Base-by-base conservation (phyloP, 2,888 invertebrate species). In the Epistrophella euchroma region DNA sequence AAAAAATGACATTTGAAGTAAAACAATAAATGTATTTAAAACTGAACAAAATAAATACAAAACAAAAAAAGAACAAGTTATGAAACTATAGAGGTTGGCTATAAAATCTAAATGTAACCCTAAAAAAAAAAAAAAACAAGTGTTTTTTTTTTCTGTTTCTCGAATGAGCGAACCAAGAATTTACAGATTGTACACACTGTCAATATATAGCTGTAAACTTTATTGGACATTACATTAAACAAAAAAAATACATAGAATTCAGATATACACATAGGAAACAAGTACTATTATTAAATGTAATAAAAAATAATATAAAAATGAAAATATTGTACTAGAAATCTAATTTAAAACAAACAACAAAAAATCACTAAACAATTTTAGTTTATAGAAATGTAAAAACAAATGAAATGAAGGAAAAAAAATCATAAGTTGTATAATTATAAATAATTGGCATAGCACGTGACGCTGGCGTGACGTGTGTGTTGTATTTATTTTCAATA, bases 391-490 rank as follows among this genome's bases (percentile, higher is more conserved):
- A 73, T 71, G 64, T 79, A 75, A 68, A 74, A 74, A 66, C 71
- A 28, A 28, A 71, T 47, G 37, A 79, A 74, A 68, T 68, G 15
- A 58, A 81, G 35, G 64, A 28, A 66, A 72, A 72, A 28, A 66
- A 72, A 45, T 37, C 66, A 45, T 60, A 73, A 78, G 25, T 72
- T 58, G 35, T 64, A 64, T 45, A 55, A 72, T 62, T 52, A 73
- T 60, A 73, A 84, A 84, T 85, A 80, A 87, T 84, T 77, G 74
- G 66, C 81, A 81, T 78, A 76, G 71, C 88, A 87, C 87, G 87
- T 87, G 87, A 88, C 88, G 88, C 88, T 88, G 88, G 88, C 88
- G 88, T 88, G 84, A 88, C 55, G 87, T 71, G 73, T 77, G 58
- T 87, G 75, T 85, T 87, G 87, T 87, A 83, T 84, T 88, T 87